phyloP scores from a whole-genome alignment of 37 sponge, comb jelly and placozoan genomes.

The Chondrilla cf. caribensis region DNA sequence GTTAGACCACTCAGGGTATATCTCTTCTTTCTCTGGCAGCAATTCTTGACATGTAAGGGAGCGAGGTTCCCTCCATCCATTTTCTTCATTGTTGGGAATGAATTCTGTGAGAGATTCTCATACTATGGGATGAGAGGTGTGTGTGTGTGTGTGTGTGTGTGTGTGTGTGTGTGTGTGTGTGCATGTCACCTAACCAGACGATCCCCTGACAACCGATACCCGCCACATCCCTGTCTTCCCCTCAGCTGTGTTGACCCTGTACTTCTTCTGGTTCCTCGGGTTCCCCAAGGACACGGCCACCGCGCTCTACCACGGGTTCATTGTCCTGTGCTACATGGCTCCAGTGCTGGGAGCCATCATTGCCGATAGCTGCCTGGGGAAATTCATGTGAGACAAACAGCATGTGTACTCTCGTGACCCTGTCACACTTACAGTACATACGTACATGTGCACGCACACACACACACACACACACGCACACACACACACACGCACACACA shows the following conservation, averaged over 20 bases:
- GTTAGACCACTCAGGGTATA: too few relatives aligned
- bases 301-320: constrained; percentile 88
- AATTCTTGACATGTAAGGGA: too few relatives aligned
- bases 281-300: constrained; percentile 77
- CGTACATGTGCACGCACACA: neutral
- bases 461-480: neutral
- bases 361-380: constrained; percentile 92
- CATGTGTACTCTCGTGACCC: too few relatives aligned
- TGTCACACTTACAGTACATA: neutral
- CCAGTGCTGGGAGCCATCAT: constrained; percentile 95
- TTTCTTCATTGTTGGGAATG: constrained; percentile 96
- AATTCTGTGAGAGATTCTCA: constrained; percentile 98
- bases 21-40: too few relatives aligned
- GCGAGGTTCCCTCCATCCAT: constrained; percentile 37
- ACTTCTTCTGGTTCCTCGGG: constrained; percentile 51
- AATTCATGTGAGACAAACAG: constrained; percentile 62
- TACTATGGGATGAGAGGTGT: constrained; percentile 99
- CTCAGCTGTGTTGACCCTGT: constrained; percentile 87
- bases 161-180: neutral
- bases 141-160: neutral
- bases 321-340: constrained; percentile 81
- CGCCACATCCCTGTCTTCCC: neutral
- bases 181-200: neutral
- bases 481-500: neutral
- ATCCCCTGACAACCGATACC: neutral